Evolutionary conservation across 37 sponge, comb jelly and placozoan species (phyloP), one percentile per base, ranked within the genome.

Genomic region (Oopsacas minuta): DNA sequence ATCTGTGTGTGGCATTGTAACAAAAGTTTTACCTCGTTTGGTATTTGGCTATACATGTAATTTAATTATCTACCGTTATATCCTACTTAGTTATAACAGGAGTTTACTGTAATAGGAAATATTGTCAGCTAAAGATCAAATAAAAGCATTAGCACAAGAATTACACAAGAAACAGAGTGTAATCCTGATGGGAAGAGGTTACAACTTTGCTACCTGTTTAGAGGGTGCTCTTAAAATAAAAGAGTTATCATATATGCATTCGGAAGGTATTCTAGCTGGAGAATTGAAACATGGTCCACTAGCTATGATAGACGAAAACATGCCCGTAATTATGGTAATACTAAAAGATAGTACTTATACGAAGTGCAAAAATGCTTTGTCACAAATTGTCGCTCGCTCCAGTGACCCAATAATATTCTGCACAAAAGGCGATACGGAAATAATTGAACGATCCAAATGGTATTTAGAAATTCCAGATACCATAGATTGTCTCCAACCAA

Each of bases 241-340:
- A 81, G 94, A 93, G 83, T 81, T 93, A 23, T 85, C 97, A 0
- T 96, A 96, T 86, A 91, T 96, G 92, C 97, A 96, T 61, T 94
- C 95, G 0, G 97, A 96, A 52, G 97, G 95, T 1, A 99, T 99
- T 22, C 84, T 99, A 15, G 90, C 94, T 84, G 99, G 99, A 53
- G 99, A 99, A 37, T 84, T 99, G 85, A 99, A 99, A 39, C 99
- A 99, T 86, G 99, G 99, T 34, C 99, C 99, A 0, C 89, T 99
- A 52, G 99, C 99, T 0, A 91, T 99, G 90, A 94, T 99, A 39
- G 99, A 99, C 52, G 87, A 92, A 30, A 83, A 93, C 36, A 99
- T 99, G 99, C 96, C 99, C 23, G 94, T 95, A 36, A 93, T 99
- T 34, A 92, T 99, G 90, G 83, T 99, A 36, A 90, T 95, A 36